phyloP scores from a whole-genome alignment of 2,797 vertebrate genomes.

The Silurus lanzhouensis region DNA sequence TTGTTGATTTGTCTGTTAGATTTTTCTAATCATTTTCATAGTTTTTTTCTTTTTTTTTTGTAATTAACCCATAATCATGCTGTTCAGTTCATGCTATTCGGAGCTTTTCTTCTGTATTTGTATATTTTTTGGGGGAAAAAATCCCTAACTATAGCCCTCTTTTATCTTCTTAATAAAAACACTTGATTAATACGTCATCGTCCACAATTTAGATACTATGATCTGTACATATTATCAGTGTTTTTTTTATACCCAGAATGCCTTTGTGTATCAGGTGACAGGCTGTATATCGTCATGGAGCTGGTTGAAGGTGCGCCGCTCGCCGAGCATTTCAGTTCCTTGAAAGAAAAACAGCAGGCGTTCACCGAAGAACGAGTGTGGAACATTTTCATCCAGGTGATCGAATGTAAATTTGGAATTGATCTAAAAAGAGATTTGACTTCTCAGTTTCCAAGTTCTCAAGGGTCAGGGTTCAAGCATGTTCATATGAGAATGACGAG shows the following conservation, averaged over 20 bases:
- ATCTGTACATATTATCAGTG: background rate
- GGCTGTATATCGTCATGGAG: conserved; percentile 89
- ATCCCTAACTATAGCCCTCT: no score
- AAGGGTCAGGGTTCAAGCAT: background rate
- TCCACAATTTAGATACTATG: background rate
- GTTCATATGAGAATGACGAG: background rate
- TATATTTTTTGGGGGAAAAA: background rate
- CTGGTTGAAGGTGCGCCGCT: conserved; percentile 85
- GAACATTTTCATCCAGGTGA: conserved; percentile 91
- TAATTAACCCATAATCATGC: background rate
- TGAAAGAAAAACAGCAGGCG: conserved; percentile 84
- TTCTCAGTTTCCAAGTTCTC: background rate
- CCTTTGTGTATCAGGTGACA: conserved; percentile 73
- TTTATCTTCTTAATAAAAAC: no score
- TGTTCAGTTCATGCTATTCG: background rate
- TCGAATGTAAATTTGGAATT: background rate
- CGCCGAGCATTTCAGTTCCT: conserved; percentile 83
- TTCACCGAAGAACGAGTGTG: conserved; percentile 87
- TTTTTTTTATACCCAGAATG: background rate
- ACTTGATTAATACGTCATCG: background rate
- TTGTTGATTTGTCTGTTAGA: no score
- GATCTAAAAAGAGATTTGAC: background rate
- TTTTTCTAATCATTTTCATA: no score
- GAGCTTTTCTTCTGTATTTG: background rate
- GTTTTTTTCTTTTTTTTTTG: background rate